Evolutionary conservation across 2,888 invertebrate species (phyloP).

Genomic region (Oscheius sp.): DNA sequence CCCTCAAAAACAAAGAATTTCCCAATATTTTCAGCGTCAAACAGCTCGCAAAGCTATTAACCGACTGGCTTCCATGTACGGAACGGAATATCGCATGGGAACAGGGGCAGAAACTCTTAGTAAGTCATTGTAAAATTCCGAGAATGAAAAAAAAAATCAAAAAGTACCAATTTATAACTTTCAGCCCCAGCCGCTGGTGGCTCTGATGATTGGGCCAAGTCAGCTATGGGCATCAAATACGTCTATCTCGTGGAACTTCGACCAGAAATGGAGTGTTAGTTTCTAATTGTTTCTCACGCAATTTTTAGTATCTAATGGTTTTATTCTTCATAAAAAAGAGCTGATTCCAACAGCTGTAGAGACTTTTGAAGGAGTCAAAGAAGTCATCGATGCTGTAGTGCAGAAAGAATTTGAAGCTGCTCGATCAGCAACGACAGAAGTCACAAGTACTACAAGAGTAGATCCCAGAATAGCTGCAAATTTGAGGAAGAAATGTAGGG

Average conservation of each 20-base stretch:
- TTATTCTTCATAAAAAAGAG: constrained; percentile 68
- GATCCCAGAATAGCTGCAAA: constrained; percentile 38
- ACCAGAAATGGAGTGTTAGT: constrained; percentile 63
- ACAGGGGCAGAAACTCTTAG: constrained; percentile 68
- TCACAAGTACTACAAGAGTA: neutral
- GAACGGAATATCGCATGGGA: constrained; percentile 65
- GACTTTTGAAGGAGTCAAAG: constrained; percentile 67
- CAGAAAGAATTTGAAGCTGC: constrained; percentile 35
- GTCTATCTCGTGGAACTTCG: constrained; percentile 68
- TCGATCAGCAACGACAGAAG: constrained; percentile 1
- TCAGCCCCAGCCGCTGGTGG: constrained; percentile 66
- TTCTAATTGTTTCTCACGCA: neutral
- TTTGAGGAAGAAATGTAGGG: constrained; percentile 40
- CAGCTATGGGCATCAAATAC: constrained; percentile 64
- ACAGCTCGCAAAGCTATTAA: constrained; percentile 59
- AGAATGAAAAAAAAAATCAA: too few species aligned
- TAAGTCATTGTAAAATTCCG: too few species aligned
- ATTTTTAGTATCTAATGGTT: constrained; percentile 66
- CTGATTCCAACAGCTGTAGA: constrained; percentile 68
- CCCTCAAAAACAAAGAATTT: neutral
- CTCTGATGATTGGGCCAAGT: constrained; percentile 69
- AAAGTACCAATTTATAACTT: too few species aligned
- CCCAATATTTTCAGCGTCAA: constrained; percentile 50
- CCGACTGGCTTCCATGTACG: constrained; percentile 57
- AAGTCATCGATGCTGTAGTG: constrained; percentile 61